Base-by-base conservation (phyloP, 2,888 invertebrate genomes). In the Holacanthella duospinosa region DNA sequence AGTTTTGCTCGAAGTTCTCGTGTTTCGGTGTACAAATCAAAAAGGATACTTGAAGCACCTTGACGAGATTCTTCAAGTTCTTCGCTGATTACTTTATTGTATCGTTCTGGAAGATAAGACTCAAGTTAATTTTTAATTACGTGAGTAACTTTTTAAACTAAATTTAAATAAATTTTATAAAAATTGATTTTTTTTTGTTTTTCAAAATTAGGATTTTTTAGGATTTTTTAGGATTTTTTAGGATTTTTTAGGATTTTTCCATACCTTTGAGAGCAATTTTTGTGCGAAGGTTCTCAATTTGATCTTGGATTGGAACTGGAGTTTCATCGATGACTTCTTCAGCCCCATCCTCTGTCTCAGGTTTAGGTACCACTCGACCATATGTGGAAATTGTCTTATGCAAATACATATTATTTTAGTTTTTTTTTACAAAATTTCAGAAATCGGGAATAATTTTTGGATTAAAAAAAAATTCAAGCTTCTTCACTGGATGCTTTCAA, bases 251-350 rank as follows among this genome's bases (percentile, higher is more conserved):
- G 21, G n/a, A n/a, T n/a, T n/a, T n/a, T n/a, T 24, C 44, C 24
- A 29, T 36, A 67, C 67, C 67, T 58, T 69, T 71, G 6, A 72
- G 56, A 1, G 70, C 65, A 29, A 71, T 72, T 64, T 72, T 72
- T 19, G 70, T 64, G 9, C 72, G 59, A n/a, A 72, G 64, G 59
- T 69, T 71, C 59, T 71, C 71, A 60, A 72, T 72, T 28, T 72
- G 72, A 55, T 72, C 72, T 57, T 72, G 71, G 29, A 71, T 63
- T 27, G 70, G 68, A 25, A 68, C 61, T 1, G 66, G 63, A 29
- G 69, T 67, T 29, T 72, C 69, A n/a, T 61, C 65, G 29, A 64
- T 62, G 44, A 67, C 67, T 24, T 60, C 64, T 36, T 64, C 63
- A 4, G 48, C 12, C 3, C 53, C 43, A 16, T 28, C 44, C 2